These are phyloP conservation scores for Florisuga fusca DNA, from an alignment of 2,797 vertebrate species.

Conservation along the genomic window DNA sequence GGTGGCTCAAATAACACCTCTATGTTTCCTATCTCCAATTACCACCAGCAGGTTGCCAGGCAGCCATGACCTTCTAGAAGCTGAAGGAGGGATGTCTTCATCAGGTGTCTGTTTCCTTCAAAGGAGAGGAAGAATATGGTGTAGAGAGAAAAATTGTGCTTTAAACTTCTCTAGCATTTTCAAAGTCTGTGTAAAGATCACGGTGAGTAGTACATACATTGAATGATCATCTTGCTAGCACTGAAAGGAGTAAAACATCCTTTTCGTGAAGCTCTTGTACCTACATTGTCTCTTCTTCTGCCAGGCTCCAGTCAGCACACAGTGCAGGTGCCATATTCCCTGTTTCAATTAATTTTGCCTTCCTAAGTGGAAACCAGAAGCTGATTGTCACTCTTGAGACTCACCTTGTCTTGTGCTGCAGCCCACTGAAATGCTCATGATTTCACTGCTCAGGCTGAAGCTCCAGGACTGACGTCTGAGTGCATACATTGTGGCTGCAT, in stretches of 20 bases:
- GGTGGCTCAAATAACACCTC: slow-evolving; percentile 41
- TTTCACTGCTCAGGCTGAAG: background rate
- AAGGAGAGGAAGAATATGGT: background rate
- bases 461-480: fast-evolving
- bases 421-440: background rate
- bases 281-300: background rate
- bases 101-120: background rate
- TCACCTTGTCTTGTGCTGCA: fast-evolving
- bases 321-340: background rate
- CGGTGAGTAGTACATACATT: background rate
- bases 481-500: background rate
- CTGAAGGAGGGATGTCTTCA: background rate
- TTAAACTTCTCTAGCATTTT: background rate
- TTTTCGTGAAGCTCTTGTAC: fast-evolving
- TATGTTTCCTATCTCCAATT: background rate
- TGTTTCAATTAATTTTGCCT: background rate
- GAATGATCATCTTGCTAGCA: background rate
- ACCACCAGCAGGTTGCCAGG: background rate
- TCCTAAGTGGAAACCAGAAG: background rate
- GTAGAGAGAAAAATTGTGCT: background rate
- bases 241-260: background rate
- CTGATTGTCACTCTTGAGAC: background rate
- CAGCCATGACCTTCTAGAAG: background rate
- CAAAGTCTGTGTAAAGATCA: background rate
- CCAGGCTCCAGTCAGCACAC: background rate